Conservation (phyloP, 2,113 vertebrate genomes). For the Capricornis sumatraensis region DNA sequence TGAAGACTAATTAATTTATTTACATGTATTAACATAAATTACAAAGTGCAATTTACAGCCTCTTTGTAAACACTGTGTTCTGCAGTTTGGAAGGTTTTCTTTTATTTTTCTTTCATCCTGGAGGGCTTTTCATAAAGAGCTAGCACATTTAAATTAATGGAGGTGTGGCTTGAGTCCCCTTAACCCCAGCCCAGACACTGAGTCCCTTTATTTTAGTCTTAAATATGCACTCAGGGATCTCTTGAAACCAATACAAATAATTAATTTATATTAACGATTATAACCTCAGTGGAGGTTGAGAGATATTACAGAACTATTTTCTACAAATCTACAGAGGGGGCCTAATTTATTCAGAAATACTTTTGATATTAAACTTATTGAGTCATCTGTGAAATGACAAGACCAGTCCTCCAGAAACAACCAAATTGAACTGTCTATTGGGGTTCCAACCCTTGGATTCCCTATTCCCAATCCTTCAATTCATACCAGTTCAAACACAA, state of each 20-base stretch:
- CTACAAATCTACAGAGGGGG: not conserved
- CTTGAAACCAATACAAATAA: constrained; percentile 20
- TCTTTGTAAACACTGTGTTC: constrained; percentile 42
- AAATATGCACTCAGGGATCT: not conserved
- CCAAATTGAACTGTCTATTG: not conserved
- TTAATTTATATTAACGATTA: not conserved
- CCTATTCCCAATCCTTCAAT: not conserved
- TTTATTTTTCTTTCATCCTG: constrained; percentile 30
- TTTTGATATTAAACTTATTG: not conserved
- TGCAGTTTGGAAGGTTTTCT: constrained; percentile 9
- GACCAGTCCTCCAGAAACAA: not conserved
- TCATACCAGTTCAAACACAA: not conserved
- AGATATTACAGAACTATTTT: constrained; percentile 15
- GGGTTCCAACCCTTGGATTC: not conserved
- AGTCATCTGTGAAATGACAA: not conserved
- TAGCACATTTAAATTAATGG: not conserved
- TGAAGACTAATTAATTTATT: constrained; percentile 49
- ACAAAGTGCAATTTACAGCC: constrained; percentile 28
- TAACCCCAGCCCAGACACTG: not conserved
- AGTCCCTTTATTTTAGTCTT: not conserved
- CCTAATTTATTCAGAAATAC: constrained; percentile 36
- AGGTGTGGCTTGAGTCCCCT: constrained; percentile 15
- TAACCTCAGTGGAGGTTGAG: not conserved
- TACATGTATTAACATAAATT: constrained; percentile 62
- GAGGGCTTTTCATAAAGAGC: constrained; percentile 26